Percentiles rank a stretch among this genome's conserved stretches.
phyloP scores from a whole-genome alignment of 2,888 invertebrate species.

The Tetragonula carbonaria region DNA sequence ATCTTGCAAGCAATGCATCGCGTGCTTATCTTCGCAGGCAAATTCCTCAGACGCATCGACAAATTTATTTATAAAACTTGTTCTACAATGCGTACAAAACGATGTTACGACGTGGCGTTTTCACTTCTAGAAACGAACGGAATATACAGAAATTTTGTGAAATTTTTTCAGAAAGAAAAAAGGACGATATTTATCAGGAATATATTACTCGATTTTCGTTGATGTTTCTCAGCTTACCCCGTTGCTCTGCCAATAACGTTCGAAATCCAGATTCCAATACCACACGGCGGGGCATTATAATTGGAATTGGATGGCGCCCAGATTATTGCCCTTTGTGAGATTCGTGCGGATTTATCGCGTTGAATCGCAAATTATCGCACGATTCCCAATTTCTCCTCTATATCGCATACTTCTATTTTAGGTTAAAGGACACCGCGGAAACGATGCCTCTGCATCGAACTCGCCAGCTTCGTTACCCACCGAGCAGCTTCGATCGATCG shows the following conservation, averaged over 20 bases:
- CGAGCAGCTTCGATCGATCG: conserved; percentile 9
- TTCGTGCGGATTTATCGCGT: conserved; percentile 34
- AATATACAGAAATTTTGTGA: not conserved
- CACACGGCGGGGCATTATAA: conserved; percentile 44
- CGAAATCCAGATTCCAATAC: conserved; percentile 29
- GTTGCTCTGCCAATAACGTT: conserved; percentile 25
- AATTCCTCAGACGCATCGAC: not conserved
- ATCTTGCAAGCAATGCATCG: conserved; percentile 16
- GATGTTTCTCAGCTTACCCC: conserved; percentile 24
- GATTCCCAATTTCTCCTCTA: conserved; percentile 29
- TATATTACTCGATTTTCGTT: conserved; percentile 30
- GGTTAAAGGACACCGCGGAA: conserved; percentile 31
- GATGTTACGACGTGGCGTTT: not conserved
- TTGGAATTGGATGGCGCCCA: conserved; percentile 55
- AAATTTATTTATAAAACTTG: not conserved
- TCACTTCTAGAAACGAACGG: not conserved
- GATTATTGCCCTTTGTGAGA: conserved; percentile 35
- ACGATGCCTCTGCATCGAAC: conserved; percentile 10
- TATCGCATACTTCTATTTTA: conserved; percentile 46
- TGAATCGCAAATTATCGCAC: conserved; percentile 12
- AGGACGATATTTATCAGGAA: too few relatives aligned
- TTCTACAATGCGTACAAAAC: not conserved
- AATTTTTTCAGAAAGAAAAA: too few relatives aligned
- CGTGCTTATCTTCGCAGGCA: conserved; percentile 12
- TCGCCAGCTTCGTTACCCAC: conserved; percentile 20